These are phyloP conservation scores for Prunella strophiata DNA, from an alignment of 2,797 vertebrate genomes.

Conservation along the genomic window DNA sequence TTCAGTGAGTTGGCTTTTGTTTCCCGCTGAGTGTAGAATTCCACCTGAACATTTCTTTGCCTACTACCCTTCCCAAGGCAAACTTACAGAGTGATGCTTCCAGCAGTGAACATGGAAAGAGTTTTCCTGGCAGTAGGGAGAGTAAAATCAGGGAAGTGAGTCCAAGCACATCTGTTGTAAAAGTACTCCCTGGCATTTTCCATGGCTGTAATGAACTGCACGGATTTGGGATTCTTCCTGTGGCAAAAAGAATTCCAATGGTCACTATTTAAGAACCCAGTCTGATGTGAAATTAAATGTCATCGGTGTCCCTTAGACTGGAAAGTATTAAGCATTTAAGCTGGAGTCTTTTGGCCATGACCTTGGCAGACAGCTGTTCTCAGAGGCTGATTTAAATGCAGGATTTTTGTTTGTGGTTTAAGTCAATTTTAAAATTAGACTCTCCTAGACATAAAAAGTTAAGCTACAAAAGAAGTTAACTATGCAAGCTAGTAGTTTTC, in stretches of 20 bases:
- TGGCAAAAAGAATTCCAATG: neutral
- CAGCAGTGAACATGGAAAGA: neutral
- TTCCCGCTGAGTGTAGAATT: neutral
- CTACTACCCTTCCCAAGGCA: neutral
- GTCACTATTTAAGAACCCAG: neutral
- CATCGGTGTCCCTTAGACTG: neutral
- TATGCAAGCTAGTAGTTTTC: neutral
- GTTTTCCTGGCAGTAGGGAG: neutral
- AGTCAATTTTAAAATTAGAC: neutral
- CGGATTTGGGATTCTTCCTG: neutral
- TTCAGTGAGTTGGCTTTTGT: neutral
- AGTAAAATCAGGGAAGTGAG: neutral
- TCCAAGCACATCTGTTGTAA: neutral
- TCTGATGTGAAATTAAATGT: constrained; percentile 42
- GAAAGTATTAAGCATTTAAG: constrained; percentile 7
- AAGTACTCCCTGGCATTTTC: neutral
- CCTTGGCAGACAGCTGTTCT: constrained; percentile 13
- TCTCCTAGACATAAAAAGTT: neutral
- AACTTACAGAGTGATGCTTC: neutral
- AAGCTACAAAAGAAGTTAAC: neutral
- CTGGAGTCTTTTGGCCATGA: neutral
- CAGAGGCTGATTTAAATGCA: neutral
- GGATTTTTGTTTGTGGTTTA: neutral
- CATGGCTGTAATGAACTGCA: neutral
- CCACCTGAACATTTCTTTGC: neutral